Conservation (phyloP, 2,888 invertebrate genomes). For the Calameuta idolon region DNA sequence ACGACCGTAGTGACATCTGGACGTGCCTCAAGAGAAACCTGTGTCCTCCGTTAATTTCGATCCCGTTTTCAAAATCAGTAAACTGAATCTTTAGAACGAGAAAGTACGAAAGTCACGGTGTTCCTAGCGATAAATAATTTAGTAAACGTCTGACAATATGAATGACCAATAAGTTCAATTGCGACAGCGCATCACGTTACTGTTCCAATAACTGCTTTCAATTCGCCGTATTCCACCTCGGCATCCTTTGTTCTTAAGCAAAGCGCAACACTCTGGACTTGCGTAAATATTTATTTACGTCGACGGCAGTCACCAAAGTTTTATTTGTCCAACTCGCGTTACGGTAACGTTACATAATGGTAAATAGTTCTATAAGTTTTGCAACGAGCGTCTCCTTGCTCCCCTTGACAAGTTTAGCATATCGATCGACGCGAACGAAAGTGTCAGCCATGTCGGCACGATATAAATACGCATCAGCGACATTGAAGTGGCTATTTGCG, state of each 20-base stretch:
- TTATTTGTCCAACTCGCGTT: not conserved
- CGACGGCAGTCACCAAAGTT: not conserved
- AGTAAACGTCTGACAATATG: not conserved
- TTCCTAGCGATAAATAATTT: not conserved
- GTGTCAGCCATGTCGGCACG: not conserved
- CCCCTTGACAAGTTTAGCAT: not conserved
- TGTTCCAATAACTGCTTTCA: not conserved
- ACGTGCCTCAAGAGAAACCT: not conserved
- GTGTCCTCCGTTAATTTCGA: not conserved
- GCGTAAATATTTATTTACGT: not conserved
- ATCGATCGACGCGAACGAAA: not conserved
- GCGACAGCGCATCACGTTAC: not conserved
- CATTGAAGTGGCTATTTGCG: not conserved
- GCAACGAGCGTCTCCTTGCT: not conserved
- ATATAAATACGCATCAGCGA: slow-evolving; percentile 5
- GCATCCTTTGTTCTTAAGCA: not conserved
- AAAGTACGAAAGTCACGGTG: not conserved
- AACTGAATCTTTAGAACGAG: not conserved
- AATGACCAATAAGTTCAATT: not conserved
- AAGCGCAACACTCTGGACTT: not conserved
- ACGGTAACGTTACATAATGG: not conserved
- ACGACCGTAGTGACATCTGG: not conserved
- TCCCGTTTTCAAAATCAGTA: not conserved
- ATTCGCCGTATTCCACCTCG: not conserved
- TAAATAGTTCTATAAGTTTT: not conserved